Percentiles rank a stretch among this genome's conserved stretches.
Evolutionary conservation across 2,113 vertebrate species (phyloP).

Genomic region (Desmodus rotundus): DNA sequence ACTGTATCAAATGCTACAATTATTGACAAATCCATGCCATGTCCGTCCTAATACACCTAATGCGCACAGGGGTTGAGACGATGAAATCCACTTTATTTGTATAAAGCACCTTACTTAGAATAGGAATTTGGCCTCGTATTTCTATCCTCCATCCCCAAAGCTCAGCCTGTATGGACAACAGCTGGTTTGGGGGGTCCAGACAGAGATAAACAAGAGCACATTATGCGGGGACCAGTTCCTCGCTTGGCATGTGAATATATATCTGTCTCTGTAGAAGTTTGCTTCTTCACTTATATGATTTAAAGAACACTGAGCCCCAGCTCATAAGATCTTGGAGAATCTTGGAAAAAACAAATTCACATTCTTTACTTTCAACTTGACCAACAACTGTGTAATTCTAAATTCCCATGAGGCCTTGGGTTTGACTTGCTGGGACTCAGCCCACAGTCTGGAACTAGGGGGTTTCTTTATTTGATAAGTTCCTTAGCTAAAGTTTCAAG

Average conservation of each 20-base stretch:
- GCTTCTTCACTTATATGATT: not conserved
- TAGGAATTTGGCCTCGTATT: not conserved
- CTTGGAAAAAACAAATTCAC: slow-evolving; percentile 48
- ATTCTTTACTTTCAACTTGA: slow-evolving; percentile 47
- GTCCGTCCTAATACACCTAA: not conserved
- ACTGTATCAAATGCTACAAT: not conserved
- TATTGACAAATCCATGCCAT: not conserved
- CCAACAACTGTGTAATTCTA: slow-evolving; percentile 52
- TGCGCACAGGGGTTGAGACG: not conserved
- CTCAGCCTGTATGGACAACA: not conserved
- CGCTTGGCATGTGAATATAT: not conserved
- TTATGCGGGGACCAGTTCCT: not conserved
- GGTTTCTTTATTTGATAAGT: slow-evolving; percentile 52
- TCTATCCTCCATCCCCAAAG: too few species aligned
- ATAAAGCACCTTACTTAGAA: not conserved
- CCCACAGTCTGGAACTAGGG: not conserved
- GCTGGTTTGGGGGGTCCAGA: too few species aligned
- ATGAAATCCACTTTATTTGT: not conserved
- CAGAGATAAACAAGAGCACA: not conserved
- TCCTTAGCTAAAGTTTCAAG: slow-evolving; percentile 45
- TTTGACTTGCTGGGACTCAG: slow-evolving; percentile 40
- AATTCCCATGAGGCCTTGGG: slow-evolving; percentile 18
- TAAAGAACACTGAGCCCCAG: slow-evolving; percentile 24
- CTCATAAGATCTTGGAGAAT: slow-evolving; percentile 3
- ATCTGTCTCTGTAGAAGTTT: not conserved